These are phyloP conservation scores for Drosophila dunni DNA, from an alignment of 1,140 invertebrate species.

Conservation along the genomic window DNA sequence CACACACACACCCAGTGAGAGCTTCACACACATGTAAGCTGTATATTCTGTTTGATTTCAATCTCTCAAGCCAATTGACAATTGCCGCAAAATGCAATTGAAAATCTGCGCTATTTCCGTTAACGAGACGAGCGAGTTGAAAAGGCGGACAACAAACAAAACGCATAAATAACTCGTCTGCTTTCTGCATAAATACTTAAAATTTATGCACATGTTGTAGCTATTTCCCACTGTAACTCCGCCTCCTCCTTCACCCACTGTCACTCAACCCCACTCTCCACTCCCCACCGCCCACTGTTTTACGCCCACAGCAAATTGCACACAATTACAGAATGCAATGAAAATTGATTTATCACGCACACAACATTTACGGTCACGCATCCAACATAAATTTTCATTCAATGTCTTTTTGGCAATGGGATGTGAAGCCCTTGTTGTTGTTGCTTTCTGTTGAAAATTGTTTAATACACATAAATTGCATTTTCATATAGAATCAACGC, in stretches of 20 bases:
- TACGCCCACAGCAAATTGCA: conserved; percentile 54
- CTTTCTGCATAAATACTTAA: conserved; percentile 73
- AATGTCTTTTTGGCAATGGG: conserved; percentile 68
- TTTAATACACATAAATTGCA: conserved; percentile 77
- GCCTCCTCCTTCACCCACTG: neutral
- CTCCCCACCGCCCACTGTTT: neutral
- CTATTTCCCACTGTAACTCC: neutral
- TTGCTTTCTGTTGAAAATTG: conserved; percentile 63
- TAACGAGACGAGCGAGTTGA: conserved; percentile 43
- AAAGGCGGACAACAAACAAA: conserved; percentile 43
- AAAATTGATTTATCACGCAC: conserved; percentile 82
- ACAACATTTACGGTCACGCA: conserved; percentile 81
- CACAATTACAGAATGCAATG: conserved; percentile 82
- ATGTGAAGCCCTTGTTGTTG: conserved; percentile 31
- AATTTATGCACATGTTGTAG: conserved; percentile 53
- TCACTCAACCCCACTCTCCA: neutral
- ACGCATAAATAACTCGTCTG: conserved; percentile 57
- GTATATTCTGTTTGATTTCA: conserved; percentile 52
- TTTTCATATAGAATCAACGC: conserved; percentile 54
- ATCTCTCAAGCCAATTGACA: conserved; percentile 78
- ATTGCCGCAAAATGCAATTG: conserved; percentile 72
- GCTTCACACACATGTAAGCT: conserved; percentile 7
- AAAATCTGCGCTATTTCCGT: conserved; percentile 76
- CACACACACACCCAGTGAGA: neutral
- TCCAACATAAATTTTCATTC: conserved; percentile 82